Evolutionary conservation across 2,797 vertebrate species (phyloP), one percentile per base, ranked within the genome.

Genomic region (Falco naumanni): DNA sequence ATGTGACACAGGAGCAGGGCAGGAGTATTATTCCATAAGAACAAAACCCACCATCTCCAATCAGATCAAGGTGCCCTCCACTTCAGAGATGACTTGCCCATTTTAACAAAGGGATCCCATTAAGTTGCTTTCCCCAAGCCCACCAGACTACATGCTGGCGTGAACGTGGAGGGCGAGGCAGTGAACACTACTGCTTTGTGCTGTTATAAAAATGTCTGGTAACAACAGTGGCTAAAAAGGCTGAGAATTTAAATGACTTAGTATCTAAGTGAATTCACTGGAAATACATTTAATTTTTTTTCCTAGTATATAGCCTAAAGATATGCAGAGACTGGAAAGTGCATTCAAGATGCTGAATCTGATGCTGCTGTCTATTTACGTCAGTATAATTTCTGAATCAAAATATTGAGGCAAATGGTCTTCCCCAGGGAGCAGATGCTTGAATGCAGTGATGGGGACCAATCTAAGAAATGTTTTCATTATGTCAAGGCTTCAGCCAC

Each of bases 321-420:
- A 87, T 95, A 97, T 5, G 41, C 74, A 87, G 79, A 90, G 89
- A 74, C 84, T 89, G 33, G 53, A 82, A 93, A 93, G 92, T 74
- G 29, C 68, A 80, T 90, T 93, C 92, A 92, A 61, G 74, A 87
- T 63, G 76, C 56, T 51, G 51, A 86, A 75, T 91, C 50, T 84
- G 70, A 95, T 84, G 77, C 34, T 94, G 66, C 66, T 88, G 60
- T 87, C 91, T 95, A 28, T 90, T 93, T 95, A 82, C 5, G 8
- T 90, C 90, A 94, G 59, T 57, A 91, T 56, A 45, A 78, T 76
- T 94, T 84, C 69, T 66, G 91, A 95, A 91, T 74, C 77, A 93
- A 93, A 91, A 95, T 77, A 79, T 37, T 74, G 53, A 95, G 89
- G 63, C 25, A 95, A 96, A 91, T 74, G 54, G 70, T 87, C 85